Percentiles rank a stretch among this genome's conserved stretches.
Evolutionary conservation across 2,113 vertebrate species (phyloP).

Genomic region (Hippocampus barbouri): DNA sequence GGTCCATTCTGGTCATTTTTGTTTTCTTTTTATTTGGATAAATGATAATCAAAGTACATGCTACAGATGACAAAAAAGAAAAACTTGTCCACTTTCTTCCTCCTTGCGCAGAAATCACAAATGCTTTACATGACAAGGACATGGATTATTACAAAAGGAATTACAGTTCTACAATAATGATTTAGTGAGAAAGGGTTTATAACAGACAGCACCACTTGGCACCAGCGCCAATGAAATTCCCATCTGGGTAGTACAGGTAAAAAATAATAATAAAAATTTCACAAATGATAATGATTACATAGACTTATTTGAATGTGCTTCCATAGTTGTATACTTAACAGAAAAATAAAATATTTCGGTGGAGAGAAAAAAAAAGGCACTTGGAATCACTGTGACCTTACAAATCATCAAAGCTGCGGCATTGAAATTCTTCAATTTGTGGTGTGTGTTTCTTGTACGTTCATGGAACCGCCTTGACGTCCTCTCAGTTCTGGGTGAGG

Average conservation of each 20-base stretch:
- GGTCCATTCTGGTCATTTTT: not conserved
- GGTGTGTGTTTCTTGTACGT: not conserved
- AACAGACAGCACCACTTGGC: slow-evolving; percentile 3
- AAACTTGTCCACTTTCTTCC: slow-evolving; percentile 2
- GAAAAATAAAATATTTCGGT: slow-evolving; percentile 14
- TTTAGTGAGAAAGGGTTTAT: not conserved
- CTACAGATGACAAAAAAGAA: slow-evolving; percentile 3
- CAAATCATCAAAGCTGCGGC: slow-evolving; percentile 14
- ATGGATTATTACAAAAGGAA: not conserved
- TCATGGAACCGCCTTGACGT: not conserved
- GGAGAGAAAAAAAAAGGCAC: slow-evolving; percentile 47
- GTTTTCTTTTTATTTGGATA: slow-evolving; percentile 39
- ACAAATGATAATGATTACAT: not conserved
- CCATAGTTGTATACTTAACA: slow-evolving; percentile 14
- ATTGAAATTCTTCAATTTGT: slow-evolving; percentile 16
- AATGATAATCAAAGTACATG: slow-evolving; percentile 14
- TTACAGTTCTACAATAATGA: not conserved
- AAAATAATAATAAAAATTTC: not conserved
- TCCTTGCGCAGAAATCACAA: not conserved
- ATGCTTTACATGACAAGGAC: slow-evolving; percentile 32
- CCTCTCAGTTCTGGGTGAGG: slow-evolving; percentile 51
- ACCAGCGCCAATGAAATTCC: slow-evolving; percentile 29
- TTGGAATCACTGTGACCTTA: slow-evolving; percentile 31
- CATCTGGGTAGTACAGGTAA: not conserved
- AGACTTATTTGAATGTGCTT: not conserved